phyloP scores from a whole-genome alignment of 2,113 vertebrate genomes.

The Albula glossodonta region DNA sequence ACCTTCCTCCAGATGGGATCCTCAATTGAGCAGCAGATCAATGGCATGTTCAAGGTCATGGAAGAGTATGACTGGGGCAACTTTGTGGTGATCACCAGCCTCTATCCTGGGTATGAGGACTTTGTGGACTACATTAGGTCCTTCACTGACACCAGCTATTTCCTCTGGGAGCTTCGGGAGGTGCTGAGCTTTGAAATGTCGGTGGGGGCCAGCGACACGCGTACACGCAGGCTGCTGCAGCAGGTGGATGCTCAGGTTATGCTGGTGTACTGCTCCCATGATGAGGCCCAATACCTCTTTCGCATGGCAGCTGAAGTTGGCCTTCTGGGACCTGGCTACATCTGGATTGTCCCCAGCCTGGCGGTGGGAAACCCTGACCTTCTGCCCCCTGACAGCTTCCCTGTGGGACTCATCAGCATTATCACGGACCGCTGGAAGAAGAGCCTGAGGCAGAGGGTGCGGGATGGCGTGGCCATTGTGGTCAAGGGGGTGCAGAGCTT shows the following conservation, averaged over 20 bases:
- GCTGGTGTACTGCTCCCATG: slow-evolving; percentile 88
- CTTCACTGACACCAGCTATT: slow-evolving; percentile 88
- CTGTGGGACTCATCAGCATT: slow-evolving; percentile 88
- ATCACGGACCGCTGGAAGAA: slow-evolving; percentile 94
- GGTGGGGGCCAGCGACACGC: slow-evolving; percentile 73
- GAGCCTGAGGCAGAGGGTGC: slow-evolving; percentile 87
- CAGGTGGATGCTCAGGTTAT: slow-evolving; percentile 92
- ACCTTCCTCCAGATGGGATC: slow-evolving; percentile 94
- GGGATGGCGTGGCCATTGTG: slow-evolving; percentile 91
- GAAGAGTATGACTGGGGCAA: slow-evolving; percentile 96
- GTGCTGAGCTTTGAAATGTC: slow-evolving; percentile 91
- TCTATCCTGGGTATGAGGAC: slow-evolving; percentile 87
- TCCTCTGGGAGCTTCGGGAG: slow-evolving; percentile 90
- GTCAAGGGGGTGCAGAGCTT: slow-evolving; percentile 88
- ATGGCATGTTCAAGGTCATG: slow-evolving; percentile 95
- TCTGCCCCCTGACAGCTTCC: slow-evolving; percentile 81
- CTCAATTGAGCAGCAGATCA: slow-evolving; percentile 93
- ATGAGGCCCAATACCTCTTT: slow-evolving; percentile 91
- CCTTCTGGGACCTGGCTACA: slow-evolving; percentile 86
- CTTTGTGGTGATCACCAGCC: slow-evolving; percentile 92
- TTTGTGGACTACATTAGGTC: slow-evolving; percentile 87
- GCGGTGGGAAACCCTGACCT: slow-evolving; percentile 87
- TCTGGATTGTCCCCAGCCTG: slow-evolving; percentile 92
- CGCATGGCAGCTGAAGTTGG: slow-evolving; percentile 81
- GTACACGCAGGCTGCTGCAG: slow-evolving; percentile 80